Conservation (phyloP, 2,113 vertebrate species). For the Toxotes chatareus region DNA sequence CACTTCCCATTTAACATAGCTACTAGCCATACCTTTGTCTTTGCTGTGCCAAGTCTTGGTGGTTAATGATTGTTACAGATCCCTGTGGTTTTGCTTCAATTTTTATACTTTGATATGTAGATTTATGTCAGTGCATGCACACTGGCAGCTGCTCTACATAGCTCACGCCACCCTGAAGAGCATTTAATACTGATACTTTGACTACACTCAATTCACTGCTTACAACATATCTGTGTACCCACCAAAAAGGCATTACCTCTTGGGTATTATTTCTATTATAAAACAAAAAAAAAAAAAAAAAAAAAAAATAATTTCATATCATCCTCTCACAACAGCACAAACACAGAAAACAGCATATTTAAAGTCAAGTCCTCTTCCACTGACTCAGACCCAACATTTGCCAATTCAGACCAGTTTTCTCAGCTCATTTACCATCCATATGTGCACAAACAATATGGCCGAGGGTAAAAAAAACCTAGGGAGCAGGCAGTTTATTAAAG, state of each 20-base stretch:
- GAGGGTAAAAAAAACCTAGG: constrained; percentile 25
- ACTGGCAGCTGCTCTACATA: constrained; percentile 5
- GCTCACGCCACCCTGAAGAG: not conserved
- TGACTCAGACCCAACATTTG: constrained; percentile 10
- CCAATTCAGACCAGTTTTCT: constrained; percentile 10
- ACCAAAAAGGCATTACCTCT: constrained; percentile 11
- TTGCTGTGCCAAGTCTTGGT: not conserved
- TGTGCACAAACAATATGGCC: constrained; percentile 25
- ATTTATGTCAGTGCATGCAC: not conserved
- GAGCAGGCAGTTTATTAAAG: constrained; percentile 9
- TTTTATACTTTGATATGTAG: not conserved
- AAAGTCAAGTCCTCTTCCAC: not conserved
- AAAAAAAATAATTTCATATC: not conserved
- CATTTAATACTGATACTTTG: constrained; percentile 23
- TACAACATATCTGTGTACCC: constrained; percentile 12
- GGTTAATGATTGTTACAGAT: constrained; percentile 1
- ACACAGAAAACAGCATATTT: constrained; percentile 25
- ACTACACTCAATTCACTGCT: constrained; percentile 20
- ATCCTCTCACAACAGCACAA: not conserved
- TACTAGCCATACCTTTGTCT: not conserved
- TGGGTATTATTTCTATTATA: not conserved
- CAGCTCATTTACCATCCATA: constrained; percentile 37
- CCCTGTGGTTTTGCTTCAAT: constrained; percentile 4
- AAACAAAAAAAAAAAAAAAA: constrained; percentile 2
- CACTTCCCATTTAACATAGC: constrained; percentile 32